phyloP scores from a whole-genome alignment of 2,888 invertebrate genomes.

The Subacronicta megacephala region DNA sequence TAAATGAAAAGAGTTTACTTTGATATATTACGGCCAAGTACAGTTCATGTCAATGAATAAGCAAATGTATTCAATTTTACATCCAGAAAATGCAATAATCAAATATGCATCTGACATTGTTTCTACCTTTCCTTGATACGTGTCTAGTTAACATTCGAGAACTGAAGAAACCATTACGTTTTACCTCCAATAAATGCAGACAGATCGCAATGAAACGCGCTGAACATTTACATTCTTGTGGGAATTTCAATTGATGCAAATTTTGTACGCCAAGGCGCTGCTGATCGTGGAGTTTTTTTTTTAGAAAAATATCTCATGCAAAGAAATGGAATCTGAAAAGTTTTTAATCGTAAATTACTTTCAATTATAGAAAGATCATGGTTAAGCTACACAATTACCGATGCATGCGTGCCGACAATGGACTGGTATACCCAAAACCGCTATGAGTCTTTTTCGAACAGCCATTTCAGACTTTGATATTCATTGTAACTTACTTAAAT shows the following conservation, averaged over 20 bases:
- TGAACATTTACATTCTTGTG: slow-evolving; percentile 10
- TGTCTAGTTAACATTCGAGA: slow-evolving; percentile 6
- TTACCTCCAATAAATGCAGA: slow-evolving; percentile 3
- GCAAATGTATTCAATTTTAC: slow-evolving; percentile 14
- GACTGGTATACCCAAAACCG: too few species aligned
- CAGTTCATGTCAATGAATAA: slow-evolving; percentile 14
- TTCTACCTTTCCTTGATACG: slow-evolving; percentile 7
- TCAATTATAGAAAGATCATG: too few species aligned
- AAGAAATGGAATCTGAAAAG: too few species aligned
- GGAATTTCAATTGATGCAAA: slow-evolving; percentile 28
- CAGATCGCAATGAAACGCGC: neutral
- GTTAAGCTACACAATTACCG: too few species aligned
- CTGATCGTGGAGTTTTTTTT: neutral
- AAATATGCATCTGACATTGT: slow-evolving; percentile 28
- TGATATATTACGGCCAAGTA: slow-evolving; percentile 10
- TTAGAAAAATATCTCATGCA: too few species aligned
- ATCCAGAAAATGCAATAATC: slow-evolving; percentile 8
- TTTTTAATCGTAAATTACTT: too few species aligned
- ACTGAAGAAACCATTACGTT: slow-evolving; percentile 8
- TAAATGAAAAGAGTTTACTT: slow-evolving; percentile 4
- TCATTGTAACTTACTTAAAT: too few species aligned
- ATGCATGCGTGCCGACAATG: too few species aligned
- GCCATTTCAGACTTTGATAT: too few species aligned
- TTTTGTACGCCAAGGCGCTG: slow-evolving; percentile 2
- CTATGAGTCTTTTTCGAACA: too few species aligned